Evolutionary conservation across 2,888 invertebrate genomes (phyloP), one percentile per base, ranked within the genome.

Genomic region (Theodoxus fluviatilis): DNA sequence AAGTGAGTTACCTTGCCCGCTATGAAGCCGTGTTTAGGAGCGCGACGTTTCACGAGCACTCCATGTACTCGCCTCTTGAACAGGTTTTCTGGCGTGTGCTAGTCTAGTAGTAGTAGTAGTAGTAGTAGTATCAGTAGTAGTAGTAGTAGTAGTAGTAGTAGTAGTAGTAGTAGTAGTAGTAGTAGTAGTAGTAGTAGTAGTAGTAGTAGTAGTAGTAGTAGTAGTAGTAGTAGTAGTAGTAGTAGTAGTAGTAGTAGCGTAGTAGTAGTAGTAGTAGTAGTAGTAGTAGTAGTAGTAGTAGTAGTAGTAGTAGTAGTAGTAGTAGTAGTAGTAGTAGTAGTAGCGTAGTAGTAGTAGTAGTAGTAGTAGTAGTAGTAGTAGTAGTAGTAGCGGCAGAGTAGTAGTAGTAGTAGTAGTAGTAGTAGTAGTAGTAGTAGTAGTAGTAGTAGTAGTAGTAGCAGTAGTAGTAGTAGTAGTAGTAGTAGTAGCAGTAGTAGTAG

Each of bases 191-290:
- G 43, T 43, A 43, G 43, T 15, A 43, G 43, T 43, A 43, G 43
- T 43, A 43, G 25, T 18, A 22, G 18, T 22, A 25, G n/a, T 25
- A 57, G 57, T 57, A 57, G 70, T 55, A 52, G 70, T 68, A 70
- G 67, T 52, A 68, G 70, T 49, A 68, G 67, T 55, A 70, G 70
- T 47, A 70, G 70, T 55, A 68, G 70, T 68, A 70, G 67, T 35
- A 68, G 66, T 68, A 37, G 67, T 68, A 70, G 70, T 35, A 70
- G 67, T 68, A 68, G 70, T 3, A 68, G 67, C 52, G 70, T 68
- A 68, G 52, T 52, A 67, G 67, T 52, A 70, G 70, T 70, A 68
- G 67, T 68, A 68, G 70, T 68, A 3, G 67, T 49, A 68, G 67
- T 55, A 68, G 67, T 37, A 70, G 67, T 68, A 31, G 63, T 71